Percentiles rank a stretch among this genome's conserved stretches.
Conservation (phyloP, 2,797 vertebrate species). For the Hemitrygon akajei region DNA sequence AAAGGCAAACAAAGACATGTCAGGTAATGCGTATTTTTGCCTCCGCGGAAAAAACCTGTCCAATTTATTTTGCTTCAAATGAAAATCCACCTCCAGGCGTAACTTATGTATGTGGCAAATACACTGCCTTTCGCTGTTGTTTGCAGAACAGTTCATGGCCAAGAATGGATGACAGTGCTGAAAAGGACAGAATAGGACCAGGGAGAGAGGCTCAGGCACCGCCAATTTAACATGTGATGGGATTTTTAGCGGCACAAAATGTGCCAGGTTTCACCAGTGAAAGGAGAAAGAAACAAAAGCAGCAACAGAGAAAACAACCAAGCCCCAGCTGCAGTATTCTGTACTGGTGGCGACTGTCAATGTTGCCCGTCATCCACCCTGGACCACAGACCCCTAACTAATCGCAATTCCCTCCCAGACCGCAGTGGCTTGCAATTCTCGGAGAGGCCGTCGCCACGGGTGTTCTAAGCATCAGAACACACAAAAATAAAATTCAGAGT, state of each 20-base stretch:
- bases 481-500: too few relatives aligned
- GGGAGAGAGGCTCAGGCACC: neutral
- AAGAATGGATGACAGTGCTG: conserved; percentile 30
- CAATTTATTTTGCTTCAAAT: conserved; percentile 39
- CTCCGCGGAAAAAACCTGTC: conserved; percentile 40
- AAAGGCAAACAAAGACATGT: conserved; percentile 22
- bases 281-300: neutral
- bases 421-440: neutral
- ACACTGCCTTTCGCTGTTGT: neutral
- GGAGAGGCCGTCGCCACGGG: neutral
- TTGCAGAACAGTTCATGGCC: neutral
- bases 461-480: neutral
- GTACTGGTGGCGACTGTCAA: neutral
- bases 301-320: neutral
- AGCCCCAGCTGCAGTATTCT: neutral
- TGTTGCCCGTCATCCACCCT: neutral
- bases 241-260: neutral
- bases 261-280: neutral
- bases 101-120: neutral
- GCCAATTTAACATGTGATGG: neutral
- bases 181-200: conserved; percentile 14
- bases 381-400: neutral
- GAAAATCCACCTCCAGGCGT: neutral
- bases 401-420: too few relatives aligned
- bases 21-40: conserved; percentile 24